phyloP scores from a whole-genome alignment of 2,797 vertebrate genomes.

The Microctenopoma stevenorrisi region DNA sequence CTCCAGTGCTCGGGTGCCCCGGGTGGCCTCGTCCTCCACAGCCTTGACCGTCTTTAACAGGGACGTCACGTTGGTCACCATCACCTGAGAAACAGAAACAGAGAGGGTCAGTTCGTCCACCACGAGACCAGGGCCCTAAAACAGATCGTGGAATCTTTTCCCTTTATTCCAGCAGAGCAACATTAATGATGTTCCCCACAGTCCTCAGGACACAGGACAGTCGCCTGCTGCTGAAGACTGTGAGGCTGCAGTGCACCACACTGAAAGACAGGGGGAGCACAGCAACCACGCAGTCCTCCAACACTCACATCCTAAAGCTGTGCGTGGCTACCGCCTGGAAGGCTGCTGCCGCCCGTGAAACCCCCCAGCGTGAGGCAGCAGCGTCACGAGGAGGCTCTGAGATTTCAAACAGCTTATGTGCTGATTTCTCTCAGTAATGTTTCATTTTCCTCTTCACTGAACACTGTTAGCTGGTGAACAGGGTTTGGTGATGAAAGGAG shows the following conservation, averaged over 20 bases:
- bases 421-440: slow-evolving; percentile 40
- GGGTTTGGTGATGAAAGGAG: slow-evolving; percentile 17
- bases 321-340: slow-evolving; percentile 21
- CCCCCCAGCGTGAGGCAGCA: slow-evolving; percentile 27
- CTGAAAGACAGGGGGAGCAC: slow-evolving; percentile 34
- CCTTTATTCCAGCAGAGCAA: too few species aligned
- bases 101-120: too few species aligned
- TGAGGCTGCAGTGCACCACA: slow-evolving; percentile 16
- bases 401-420: slow-evolving; percentile 18
- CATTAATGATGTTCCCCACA: not conserved
- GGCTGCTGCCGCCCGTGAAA: slow-evolving; percentile 30
- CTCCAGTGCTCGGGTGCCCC: slow-evolving; percentile 95
- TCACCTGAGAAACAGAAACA: slow-evolving; percentile 87
- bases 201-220: not conserved
- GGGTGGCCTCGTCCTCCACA: slow-evolving; percentile 96
- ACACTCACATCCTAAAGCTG: slow-evolving; percentile 17
- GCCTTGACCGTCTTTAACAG: slow-evolving; percentile 98
- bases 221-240: too few species aligned
- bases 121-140: too few species aligned
- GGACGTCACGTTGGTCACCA: slow-evolving; percentile 98
- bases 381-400: slow-evolving; percentile 15
- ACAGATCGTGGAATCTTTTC: too few species aligned
- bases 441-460: slow-evolving; percentile 19
- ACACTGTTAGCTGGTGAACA: slow-evolving; percentile 17
- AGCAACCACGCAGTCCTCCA: not conserved